Percentiles rank a stretch among this genome's conserved stretches.
phyloP scores from a whole-genome alignment of 1,140 invertebrate genomes.

The Drosophila persimilis region DNA sequence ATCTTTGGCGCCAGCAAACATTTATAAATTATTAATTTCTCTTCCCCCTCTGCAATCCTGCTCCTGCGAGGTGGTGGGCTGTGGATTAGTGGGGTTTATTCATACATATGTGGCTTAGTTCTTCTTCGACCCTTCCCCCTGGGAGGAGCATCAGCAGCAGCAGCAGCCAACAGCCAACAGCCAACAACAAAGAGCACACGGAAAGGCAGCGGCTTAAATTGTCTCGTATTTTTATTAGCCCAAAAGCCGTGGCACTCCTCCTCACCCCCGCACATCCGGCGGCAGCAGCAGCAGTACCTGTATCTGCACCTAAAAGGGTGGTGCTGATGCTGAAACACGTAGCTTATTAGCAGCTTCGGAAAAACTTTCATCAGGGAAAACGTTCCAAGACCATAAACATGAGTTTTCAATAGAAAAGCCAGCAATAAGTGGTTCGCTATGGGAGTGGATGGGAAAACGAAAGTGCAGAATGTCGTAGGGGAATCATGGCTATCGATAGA shows the following conservation, averaged over 20 bases:
- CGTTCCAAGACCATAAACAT: constrained; percentile 28
- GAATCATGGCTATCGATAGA: too few relatives aligned
- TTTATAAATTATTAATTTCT: constrained; percentile 64
- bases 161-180: neutral
- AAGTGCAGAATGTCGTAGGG: too few relatives aligned
- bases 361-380: constrained; percentile 31
- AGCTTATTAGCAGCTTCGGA: constrained; percentile 40
- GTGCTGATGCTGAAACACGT: constrained; percentile 21
- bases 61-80: neutral
- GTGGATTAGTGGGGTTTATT: constrained; percentile 20
- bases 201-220: constrained; percentile 47
- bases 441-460: too few relatives aligned
- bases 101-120: constrained; percentile 30
- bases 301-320: constrained; percentile 26
- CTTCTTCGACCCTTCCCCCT: too few relatives aligned
- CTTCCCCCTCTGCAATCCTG: neutral
- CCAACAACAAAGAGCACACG: constrained; percentile 39
- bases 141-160: too few relatives aligned
- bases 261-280: neutral
- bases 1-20: constrained; percentile 49
- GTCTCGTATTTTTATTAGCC: constrained; percentile 67
- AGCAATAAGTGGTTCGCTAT: neutral
- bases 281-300: too few relatives aligned
- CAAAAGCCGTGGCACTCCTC: constrained; percentile 11
- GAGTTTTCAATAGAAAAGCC: constrained; percentile 33